Percentiles rank a stretch among this genome's conserved stretches.
phyloP scores from a whole-genome alignment of 1,140 invertebrate genomes.

The Tetramorium simillimum region DNA sequence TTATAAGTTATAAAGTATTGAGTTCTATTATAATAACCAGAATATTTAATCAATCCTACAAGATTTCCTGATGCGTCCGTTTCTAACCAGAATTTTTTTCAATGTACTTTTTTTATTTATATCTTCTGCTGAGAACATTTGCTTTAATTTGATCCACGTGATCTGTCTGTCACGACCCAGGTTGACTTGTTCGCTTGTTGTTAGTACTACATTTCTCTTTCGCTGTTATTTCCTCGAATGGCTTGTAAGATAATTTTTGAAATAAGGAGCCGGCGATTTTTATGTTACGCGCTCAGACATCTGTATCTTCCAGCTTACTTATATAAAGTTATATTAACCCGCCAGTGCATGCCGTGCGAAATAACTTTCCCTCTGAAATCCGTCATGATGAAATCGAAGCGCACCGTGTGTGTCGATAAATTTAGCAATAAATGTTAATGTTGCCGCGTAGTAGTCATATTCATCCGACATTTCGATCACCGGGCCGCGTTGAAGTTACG shows the following conservation, averaged over 20 bases:
- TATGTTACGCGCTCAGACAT: background rate
- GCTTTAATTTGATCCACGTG: background rate
- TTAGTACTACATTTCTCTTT: background rate
- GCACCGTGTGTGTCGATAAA: background rate
- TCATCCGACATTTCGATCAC: background rate
- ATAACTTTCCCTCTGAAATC: slow-evolving; percentile 37
- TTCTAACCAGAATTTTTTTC: background rate
- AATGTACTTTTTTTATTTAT: background rate
- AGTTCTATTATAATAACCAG: no score
- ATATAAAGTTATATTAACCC: slow-evolving; percentile 17
- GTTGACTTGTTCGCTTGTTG: background rate
- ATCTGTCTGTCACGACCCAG: background rate
- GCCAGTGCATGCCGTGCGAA: background rate
- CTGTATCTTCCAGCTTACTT: background rate
- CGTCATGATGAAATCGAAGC: slow-evolving; percentile 26
- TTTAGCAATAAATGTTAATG: slow-evolving; percentile 28
- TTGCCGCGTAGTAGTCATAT: background rate
- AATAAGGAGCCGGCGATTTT: background rate
- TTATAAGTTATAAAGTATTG: no score
- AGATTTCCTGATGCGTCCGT: no score
- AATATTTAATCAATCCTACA: no score
- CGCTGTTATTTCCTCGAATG: background rate
- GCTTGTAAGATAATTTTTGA: background rate
- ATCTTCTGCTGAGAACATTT: background rate
- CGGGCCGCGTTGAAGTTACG: background rate